A percentile compares a stretch with the other conserved stretches of the same genome.
These are phyloP conservation scores for Philonicus albiceps DNA, from an alignment of 2,888 invertebrate species.

Conservation along the genomic window DNA sequence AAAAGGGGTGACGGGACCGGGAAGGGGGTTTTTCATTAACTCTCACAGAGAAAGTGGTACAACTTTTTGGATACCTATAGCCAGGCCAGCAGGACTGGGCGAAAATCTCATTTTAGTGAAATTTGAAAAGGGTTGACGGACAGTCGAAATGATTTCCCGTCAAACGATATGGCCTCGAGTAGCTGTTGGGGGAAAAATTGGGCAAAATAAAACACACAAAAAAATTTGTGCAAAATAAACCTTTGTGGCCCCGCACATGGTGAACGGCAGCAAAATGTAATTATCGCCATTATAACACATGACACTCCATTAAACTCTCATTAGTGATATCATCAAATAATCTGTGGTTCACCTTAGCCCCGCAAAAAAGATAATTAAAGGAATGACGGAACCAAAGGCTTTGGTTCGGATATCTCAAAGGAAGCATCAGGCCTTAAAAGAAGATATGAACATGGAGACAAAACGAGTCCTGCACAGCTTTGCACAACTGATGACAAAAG, in stretches of 20 bases:
- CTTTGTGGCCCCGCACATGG: neutral
- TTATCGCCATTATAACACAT: neutral
- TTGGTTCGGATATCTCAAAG: constrained; percentile 36
- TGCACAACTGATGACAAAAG: constrained; percentile 39
- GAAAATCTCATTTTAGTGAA: constrained; percentile 35
- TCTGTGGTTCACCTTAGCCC: constrained; percentile 35
- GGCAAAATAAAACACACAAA: neutral
- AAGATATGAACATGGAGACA: constrained; percentile 39
- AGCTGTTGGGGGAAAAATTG: neutral
- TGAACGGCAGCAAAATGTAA: neutral
- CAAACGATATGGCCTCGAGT: neutral
- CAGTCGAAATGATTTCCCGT: constrained; percentile 44
- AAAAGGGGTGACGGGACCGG: neutral
- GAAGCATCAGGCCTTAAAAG: constrained; percentile 27
- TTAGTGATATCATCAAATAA: constrained; percentile 39
- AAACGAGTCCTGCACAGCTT: constrained; percentile 36
- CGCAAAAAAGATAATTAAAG: constrained; percentile 42
- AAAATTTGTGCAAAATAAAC: neutral
- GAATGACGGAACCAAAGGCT: constrained; percentile 35
- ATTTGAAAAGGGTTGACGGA: constrained; percentile 47
- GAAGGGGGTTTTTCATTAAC: constrained; percentile 30
- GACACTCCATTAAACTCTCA: constrained; percentile 35
- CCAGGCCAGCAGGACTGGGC: neutral
- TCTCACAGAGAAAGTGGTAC: neutral
- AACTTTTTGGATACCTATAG: constrained; percentile 16